Base-by-base conservation (phyloP, 2,888 invertebrate species). In the Salticus scenicus region DNA sequence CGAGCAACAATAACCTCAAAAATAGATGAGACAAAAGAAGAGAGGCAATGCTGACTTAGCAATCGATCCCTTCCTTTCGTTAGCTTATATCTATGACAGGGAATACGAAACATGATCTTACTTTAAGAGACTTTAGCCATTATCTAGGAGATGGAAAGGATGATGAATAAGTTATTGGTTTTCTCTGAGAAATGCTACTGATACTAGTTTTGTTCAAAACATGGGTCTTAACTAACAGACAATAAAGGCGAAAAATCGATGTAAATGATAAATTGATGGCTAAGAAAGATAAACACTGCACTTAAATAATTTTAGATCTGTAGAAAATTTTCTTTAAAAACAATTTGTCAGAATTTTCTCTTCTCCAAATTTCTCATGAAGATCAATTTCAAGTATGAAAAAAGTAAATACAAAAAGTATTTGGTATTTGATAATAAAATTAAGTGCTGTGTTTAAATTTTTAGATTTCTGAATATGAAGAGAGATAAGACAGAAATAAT, bases 141-240 rank as follows among this genome's bases (percentile, higher is more conserved):
- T 57, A 24, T 57, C 24, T 57, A 1, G 57, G 24, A 24, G 17
- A 24, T 5, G n/a, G 24, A 7, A 20, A 57, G 24, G 2, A 7
- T 24, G 57, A 57, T 57, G 57, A 57, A 57, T 57, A 24, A 57
- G 24, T 20, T 57, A 57, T 57, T 57, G 57, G 57, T 57, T 57
- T 57, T 57, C 57, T 20, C 37, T 10, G 10, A 17, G 24, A 12
- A 5, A 57, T 14, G 42, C 37, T 37, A 37, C 37, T 47, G 42
- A 17, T 17, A 17, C 42, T 14, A 17, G 10, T 47, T 12, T 17
- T 10, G 42, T 47, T 12, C 2, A 14, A 17, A 14, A 47, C 7
- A 10, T 17, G 14, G 10, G 14, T 47, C 17, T 47, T 47, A 47
- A 47, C 42, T 47, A 47, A 47, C 17, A 47, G 42, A 47, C 42